Base-by-base conservation (phyloP, 2,888 invertebrate species). In the Cerceris rybyensis region DNA sequence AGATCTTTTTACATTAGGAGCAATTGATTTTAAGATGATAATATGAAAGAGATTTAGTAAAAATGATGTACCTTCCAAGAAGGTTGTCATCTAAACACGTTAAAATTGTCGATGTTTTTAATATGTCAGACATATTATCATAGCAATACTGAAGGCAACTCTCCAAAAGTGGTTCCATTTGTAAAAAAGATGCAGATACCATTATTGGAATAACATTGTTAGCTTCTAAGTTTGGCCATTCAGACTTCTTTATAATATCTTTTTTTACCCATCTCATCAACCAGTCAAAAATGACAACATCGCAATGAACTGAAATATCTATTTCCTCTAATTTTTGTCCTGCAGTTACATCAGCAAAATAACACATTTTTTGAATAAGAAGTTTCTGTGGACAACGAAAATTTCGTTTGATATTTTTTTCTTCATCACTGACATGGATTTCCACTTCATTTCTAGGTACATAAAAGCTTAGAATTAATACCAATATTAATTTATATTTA, bases 301-400 rank as follows among this genome's bases (percentile, higher is more conserved):
- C 98, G 91, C 98, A 99, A 91, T 98, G 98, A 0, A 99, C 98
- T 0, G 98, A 98, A 84, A 99, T 98, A 89, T 98, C 98, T 95
- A 98, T 98, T 88, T 98, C 98, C 89, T 97, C 96, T 7, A 97
- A 92, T 72, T 95, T 94, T 90, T 97, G 97, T 0, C 95, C 97
- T 14, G 96, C 95, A 0, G 97, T 97, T 5, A 98, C 97, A 89
- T 97, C 97, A 9, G 97, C 97, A 92, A 98, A 99, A 90, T 98
- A 99, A 11, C 97, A 97, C 98, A 98, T 98, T 93, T 98, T 98
- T 68, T 96, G 95, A 0, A 98, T 95, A 14, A 98, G 93, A 66
- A 98, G 93, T 86, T 96, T 96, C 90, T 98, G 97, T 0, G 97
- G 96, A 89, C 98, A 98, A 67, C 95, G 94, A 91, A 98, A 99